phyloP scores from a whole-genome alignment of 2,797 vertebrate genomes.

The Sylvia borin region DNA sequence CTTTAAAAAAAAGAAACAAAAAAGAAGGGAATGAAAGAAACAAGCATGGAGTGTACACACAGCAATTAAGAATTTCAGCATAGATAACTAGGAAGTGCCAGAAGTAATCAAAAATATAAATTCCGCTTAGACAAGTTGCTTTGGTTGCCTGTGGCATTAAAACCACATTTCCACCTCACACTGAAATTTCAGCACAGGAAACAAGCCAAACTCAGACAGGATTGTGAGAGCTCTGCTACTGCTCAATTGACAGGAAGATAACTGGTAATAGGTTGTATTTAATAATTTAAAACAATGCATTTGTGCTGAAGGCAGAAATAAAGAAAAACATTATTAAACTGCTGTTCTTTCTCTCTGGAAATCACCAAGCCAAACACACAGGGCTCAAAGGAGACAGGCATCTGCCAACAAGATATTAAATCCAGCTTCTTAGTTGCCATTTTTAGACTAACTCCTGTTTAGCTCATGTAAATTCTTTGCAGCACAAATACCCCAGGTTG shows the following conservation, averaged over 20 bases:
- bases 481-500: neutral
- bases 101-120: neutral
- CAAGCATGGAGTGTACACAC: neutral
- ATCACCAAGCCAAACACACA: slow-evolving; percentile 69
- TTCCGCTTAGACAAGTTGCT: slow-evolving; percentile 2
- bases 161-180: neutral
- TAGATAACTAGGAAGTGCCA: neutral
- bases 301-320: slow-evolving; percentile 72
- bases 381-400: slow-evolving; percentile 67
- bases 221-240: slow-evolving; percentile 51
- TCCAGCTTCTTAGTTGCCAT: slow-evolving; percentile 26
- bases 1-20: slow-evolving; percentile 72
- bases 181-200: neutral
- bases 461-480: neutral
- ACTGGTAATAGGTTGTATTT: slow-evolving; percentile 43
- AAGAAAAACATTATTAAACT: slow-evolving; percentile 60
- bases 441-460: slow-evolving; percentile 38
- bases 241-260: slow-evolving; percentile 66
- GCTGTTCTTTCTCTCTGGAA: slow-evolving; percentile 68
- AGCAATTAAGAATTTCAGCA: neutral
- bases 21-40: neutral
- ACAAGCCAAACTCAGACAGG: slow-evolving; percentile 23
- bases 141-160: neutral
- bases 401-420: slow-evolving; percentile 68
- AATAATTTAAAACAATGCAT: slow-evolving; percentile 23